Percentiles rank a stretch among this genome's conserved stretches.
phyloP scores from a whole-genome alignment of 2,888 invertebrate species.

The Sphecodes monilicornis region DNA sequence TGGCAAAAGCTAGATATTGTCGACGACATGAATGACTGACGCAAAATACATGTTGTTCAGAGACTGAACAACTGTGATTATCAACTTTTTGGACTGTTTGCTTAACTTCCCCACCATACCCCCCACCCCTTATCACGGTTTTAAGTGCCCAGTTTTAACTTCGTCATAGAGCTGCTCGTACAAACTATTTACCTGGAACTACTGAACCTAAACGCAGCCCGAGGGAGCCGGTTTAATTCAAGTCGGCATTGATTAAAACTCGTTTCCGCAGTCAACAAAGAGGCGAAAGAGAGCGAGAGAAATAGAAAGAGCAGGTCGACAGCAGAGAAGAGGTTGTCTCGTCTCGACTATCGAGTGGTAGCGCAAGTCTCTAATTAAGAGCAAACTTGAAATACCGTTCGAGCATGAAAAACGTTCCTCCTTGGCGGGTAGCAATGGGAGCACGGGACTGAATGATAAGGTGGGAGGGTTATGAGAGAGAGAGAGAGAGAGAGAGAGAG shows the following conservation, averaged over 20 bases:
- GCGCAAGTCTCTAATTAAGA: neutral
- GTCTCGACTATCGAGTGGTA: neutral
- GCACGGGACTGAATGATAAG: neutral
- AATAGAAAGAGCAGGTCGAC: neutral
- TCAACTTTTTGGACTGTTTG: too few relatives aligned
- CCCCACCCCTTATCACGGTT: too few relatives aligned
- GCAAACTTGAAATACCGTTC: neutral
- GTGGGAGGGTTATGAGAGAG: neutral
- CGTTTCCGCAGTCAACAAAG: neutral
- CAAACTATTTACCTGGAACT: too few relatives aligned
- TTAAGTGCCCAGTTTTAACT: too few relatives aligned
- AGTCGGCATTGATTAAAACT: neutral
- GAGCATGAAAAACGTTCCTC: neutral
- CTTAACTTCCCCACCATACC: too few relatives aligned
- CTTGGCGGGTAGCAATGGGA: neutral
- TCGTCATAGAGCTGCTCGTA: too few relatives aligned
- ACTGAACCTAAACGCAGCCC: too few relatives aligned
- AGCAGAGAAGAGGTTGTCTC: neutral
- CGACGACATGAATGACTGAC: too few relatives aligned
- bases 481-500: neutral
- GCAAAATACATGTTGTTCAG: too few relatives aligned
- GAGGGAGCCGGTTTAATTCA: too few relatives aligned
- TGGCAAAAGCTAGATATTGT: too few relatives aligned
- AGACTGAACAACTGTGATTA: too few relatives aligned
- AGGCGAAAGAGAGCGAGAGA: neutral